Base-by-base conservation (phyloP, 2,888 invertebrate species). In the Leptopilina syphax region DNA sequence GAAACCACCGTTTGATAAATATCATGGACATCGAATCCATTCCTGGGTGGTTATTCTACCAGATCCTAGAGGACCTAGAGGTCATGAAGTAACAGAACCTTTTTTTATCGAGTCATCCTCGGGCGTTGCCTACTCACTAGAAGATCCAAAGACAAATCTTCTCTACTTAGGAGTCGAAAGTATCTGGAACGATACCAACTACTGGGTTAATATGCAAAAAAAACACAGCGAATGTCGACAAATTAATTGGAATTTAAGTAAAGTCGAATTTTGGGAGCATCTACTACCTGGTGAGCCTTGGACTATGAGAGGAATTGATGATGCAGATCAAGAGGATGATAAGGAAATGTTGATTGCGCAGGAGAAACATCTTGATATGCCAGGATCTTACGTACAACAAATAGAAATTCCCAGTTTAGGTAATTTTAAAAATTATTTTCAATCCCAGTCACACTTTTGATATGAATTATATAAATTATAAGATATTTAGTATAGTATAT, bases 91-190 rank as follows among this genome's bases (percentile, higher is more conserved):
- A 0, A 92, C 93, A 4, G 93, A 94, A 81, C 94, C 95, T 0
- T 94, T 96, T 90, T 98, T 98, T 90, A 95, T 98, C 63, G 98
- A 98, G 88, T 95, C 98, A 1, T 95, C 96, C 18, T 96, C 97
- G 0, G 98, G 98, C 0, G 93, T 81, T 3, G 73, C 80, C 24
- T 89, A 88, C 57, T 73, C 73, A 0, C 83, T 84, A 0, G 18
- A 94, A 18, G 89, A 93, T 0, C 94, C 95, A 83, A 93, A 94
- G 0, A 89, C 95, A 65, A 93, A 94, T 34, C 91, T 93, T 2
- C 93, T 94, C 81, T 98, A 97, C 87, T 94, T 95, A 50, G 94
- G 96, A 0, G 93, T 98, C 5, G 97, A 98, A 88, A 95, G 96
- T 84, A 92, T 98, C 77, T 98, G 98, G 95, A 97, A 98, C 87